Conservation (phyloP, 2,888 invertebrate genomes). For the Watsonalla cultraria region DNA sequence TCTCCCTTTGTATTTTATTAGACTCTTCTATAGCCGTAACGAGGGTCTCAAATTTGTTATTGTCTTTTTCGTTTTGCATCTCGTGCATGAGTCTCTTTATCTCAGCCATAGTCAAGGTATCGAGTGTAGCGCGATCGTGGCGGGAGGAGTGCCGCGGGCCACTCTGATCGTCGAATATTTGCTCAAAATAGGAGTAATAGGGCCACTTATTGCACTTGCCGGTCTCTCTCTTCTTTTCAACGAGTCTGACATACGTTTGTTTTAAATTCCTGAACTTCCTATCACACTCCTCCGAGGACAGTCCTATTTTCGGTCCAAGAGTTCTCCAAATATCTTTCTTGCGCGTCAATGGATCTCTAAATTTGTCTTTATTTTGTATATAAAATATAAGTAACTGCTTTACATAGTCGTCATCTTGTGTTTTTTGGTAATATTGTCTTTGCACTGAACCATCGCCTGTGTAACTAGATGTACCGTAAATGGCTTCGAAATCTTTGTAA, state of each 20-base stretch:
- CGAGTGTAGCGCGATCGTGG: slow-evolving; percentile 20
- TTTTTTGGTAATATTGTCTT: slow-evolving; percentile 16
- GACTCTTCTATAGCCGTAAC: slow-evolving; percentile 55
- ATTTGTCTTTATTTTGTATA: slow-evolving; percentile 56
- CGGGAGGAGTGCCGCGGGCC: slow-evolving; percentile 9
- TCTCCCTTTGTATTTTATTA: slow-evolving; percentile 60
- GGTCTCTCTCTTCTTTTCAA: slow-evolving; percentile 48
- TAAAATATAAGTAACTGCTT: slow-evolving; percentile 57
- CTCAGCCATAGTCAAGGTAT: slow-evolving; percentile 39
- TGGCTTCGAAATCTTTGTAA: slow-evolving; percentile 59
- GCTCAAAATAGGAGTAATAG: slow-evolving; percentile 60
- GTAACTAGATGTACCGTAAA: slow-evolving; percentile 33
- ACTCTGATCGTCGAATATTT: slow-evolving; percentile 48
- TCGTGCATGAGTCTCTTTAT: slow-evolving; percentile 43
- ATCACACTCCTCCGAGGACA: slow-evolving; percentile 61
- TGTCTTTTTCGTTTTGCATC: slow-evolving; percentile 35
- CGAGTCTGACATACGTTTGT: slow-evolving; percentile 59
- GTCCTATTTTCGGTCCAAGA: slow-evolving; percentile 46
- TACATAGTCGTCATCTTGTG: slow-evolving; percentile 51
- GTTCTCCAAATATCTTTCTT: slow-evolving; percentile 58
- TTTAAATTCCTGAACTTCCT: slow-evolving; percentile 67
- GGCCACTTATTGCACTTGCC: slow-evolving; percentile 59
- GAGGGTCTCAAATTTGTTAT: slow-evolving; percentile 55
- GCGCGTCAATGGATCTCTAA: slow-evolving; percentile 53
- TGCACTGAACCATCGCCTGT: slow-evolving; percentile 11